Conservation (phyloP, 2,113 vertebrate genomes). For the Sphyrna mokarran region DNA sequence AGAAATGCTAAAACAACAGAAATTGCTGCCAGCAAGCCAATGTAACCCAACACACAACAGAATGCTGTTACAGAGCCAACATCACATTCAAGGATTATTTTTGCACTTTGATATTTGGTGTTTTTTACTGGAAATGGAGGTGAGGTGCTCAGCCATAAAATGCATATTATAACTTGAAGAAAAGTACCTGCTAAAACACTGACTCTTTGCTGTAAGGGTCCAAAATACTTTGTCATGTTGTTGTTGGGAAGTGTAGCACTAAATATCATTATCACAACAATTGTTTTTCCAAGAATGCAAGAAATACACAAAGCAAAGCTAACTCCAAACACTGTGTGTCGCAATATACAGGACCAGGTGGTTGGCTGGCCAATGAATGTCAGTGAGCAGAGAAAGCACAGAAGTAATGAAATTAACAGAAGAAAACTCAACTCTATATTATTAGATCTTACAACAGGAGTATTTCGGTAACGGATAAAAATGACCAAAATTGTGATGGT, state of each 20-base stretch:
- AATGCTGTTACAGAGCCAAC: constrained; percentile 34
- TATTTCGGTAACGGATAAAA: constrained; percentile 37
- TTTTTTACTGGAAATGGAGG: constrained; percentile 36
- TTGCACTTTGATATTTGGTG: constrained; percentile 21
- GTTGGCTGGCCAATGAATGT: constrained; percentile 37
- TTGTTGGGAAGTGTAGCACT: constrained; percentile 36
- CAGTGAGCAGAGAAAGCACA: constrained; percentile 37
- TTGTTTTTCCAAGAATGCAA: constrained; percentile 38
- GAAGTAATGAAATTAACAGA: constrained; percentile 26
- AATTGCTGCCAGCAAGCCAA: constrained; percentile 28
- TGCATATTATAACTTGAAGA: constrained; percentile 27
- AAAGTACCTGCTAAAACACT: constrained; percentile 32
- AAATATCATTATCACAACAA: constrained; percentile 36
- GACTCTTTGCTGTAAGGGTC: constrained; percentile 31
- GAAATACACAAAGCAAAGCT: constrained; percentile 38
- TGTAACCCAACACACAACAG: constrained; percentile 36
- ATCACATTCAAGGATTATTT: constrained; percentile 35
- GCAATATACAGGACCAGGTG: constrained; percentile 35
- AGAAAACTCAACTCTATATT: constrained; percentile 38
- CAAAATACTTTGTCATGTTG: constrained; percentile 37
- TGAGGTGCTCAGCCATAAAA: constrained; percentile 17
- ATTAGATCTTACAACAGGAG: constrained; percentile 37
- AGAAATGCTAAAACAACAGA: constrained; percentile 32
- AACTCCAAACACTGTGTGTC: constrained; percentile 35
- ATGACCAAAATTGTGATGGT: constrained; percentile 4